Evolutionary conservation across 1,140 invertebrate species (phyloP).

Genomic region (Holotrichia oblita): DNA sequence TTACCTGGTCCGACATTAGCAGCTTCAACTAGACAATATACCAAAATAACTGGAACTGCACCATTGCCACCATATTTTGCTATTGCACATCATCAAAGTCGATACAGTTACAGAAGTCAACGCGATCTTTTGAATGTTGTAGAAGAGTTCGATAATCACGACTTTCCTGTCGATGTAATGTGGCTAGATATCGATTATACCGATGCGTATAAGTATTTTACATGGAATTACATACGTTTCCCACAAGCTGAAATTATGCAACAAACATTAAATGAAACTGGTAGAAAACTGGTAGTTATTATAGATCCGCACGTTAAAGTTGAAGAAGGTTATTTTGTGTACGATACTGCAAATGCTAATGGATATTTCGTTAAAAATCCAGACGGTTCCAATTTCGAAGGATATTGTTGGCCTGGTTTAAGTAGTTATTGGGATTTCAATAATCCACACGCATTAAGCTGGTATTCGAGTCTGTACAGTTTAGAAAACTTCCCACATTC

Average conservation of each 20-base stretch:
- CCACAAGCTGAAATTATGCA: constrained; percentile 71
- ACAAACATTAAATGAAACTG: constrained; percentile 67
- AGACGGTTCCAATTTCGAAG: constrained; percentile 71
- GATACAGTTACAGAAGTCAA: constrained; percentile 82
- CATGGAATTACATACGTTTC: constrained; percentile 74
- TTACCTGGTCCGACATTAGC: constrained; percentile 85
- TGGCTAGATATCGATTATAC: constrained; percentile 85
- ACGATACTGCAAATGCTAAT: constrained; percentile 66
- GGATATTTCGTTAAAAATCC: constrained; percentile 71
- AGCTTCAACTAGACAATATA: constrained; percentile 89
- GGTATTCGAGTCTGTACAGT: constrained; percentile 70
- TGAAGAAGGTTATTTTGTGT: constrained; percentile 68
- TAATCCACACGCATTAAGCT: constrained; percentile 70
- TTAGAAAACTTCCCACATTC: constrained; percentile 68
- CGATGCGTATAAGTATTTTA: constrained; percentile 77
- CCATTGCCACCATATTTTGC: constrained; percentile 61
- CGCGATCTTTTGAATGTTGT: constrained; percentile 72
- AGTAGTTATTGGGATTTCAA: constrained; percentile 77
- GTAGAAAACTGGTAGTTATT: constrained; percentile 75
- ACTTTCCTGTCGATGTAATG: constrained; percentile 78
- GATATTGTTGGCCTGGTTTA: constrained; percentile 73
- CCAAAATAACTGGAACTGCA: constrained; percentile 80
- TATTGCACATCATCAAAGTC: constrained; percentile 76
- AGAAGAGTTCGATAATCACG: constrained; percentile 69
- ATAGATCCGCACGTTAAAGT: constrained; percentile 80